phyloP scores from a whole-genome alignment of 2,113 vertebrate species.

The Notarius lentiginosus region DNA sequence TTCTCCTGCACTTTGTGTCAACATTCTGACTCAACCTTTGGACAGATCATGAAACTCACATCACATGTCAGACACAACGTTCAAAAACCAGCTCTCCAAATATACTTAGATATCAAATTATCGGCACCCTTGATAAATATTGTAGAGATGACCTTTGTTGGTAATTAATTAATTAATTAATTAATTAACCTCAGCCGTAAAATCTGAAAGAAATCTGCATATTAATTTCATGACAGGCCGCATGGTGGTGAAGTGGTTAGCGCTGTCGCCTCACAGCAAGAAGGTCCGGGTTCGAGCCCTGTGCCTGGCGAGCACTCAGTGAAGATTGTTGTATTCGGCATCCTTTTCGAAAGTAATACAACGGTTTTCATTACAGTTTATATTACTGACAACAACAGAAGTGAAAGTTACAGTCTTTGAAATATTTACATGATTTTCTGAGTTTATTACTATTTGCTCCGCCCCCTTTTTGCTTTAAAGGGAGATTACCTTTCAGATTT shows the following conservation, averaged over 20 bases:
- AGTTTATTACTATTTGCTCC: background rate
- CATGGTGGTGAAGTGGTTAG: too few species aligned
- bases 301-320: background rate
- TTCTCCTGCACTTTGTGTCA: background rate
- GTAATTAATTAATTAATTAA: background rate
- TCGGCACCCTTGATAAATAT: background rate
- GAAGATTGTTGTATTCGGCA: background rate
- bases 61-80: background rate
- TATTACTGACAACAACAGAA: background rate
- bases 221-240: background rate
- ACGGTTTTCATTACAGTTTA: background rate
- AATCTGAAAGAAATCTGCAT: background rate
- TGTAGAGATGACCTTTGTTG: background rate
- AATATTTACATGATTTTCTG: background rate
- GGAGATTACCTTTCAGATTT: too few species aligned
- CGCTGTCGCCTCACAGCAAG: too few species aligned
- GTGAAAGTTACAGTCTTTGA: background rate
- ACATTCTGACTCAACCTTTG: background rate
- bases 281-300: too few species aligned
- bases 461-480: background rate
- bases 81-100: background rate
- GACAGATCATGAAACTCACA: background rate
- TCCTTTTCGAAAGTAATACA: background rate
- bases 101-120: background rate
- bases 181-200: background rate